Evolutionary conservation across 2,797 vertebrate species (phyloP).

Genomic region (Oreochromis grahami): DNA sequence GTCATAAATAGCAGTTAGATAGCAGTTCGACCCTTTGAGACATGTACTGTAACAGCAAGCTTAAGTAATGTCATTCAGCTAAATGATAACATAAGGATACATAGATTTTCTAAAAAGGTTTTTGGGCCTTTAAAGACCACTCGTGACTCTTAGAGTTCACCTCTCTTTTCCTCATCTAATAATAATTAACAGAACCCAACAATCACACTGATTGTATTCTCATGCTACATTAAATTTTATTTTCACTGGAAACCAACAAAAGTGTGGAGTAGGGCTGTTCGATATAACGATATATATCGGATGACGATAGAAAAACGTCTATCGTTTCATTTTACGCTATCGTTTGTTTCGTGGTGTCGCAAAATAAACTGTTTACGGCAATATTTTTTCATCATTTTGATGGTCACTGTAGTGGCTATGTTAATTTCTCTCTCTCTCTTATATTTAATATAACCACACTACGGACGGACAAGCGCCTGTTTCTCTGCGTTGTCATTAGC

Average conservation of each 20-base stretch:
- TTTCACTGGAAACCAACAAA: background rate
- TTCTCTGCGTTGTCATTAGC: too few relatives aligned
- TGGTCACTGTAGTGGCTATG: too few relatives aligned
- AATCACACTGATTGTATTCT: background rate
- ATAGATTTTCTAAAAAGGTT: background rate
- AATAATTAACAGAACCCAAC: background rate
- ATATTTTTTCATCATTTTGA: too few relatives aligned
- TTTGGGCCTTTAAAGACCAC: background rate
- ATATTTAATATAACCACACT: too few relatives aligned
- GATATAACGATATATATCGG: too few relatives aligned
- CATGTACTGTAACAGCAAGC: background rate
- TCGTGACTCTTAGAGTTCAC: background rate
- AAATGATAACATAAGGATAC: background rate
- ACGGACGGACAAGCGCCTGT: too few relatives aligned
- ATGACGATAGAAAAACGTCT: too few relatives aligned
- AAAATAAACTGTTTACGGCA: too few relatives aligned
- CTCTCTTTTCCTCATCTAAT: background rate
- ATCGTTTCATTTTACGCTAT: too few relatives aligned
- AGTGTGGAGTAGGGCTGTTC: too few relatives aligned
- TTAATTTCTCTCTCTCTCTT: too few relatives aligned
- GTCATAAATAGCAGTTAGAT: background rate
- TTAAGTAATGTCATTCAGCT: background rate
- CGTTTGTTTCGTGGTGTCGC: too few relatives aligned
- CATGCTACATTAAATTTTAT: background rate
- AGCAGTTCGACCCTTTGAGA: background rate